phyloP scores from a whole-genome alignment of 2,888 invertebrate species.

The Caenorhabditis sp. region DNA sequence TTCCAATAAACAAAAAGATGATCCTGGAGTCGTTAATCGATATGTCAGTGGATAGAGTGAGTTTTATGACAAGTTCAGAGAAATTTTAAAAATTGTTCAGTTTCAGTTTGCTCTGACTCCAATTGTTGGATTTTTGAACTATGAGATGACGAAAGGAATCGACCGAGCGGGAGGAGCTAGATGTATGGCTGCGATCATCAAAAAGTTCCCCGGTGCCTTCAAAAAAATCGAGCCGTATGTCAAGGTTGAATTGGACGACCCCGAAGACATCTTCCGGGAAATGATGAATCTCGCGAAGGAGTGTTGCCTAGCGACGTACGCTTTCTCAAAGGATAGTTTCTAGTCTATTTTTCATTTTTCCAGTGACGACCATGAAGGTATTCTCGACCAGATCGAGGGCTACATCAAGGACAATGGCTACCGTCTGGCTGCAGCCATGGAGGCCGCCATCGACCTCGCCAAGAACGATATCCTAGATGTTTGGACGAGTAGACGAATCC shows the following conservation, averaged over 20 bases:
- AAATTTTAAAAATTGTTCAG: not conserved
- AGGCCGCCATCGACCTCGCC: constrained; percentile 4
- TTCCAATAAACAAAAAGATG: constrained; percentile 9
- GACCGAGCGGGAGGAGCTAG: not conserved
- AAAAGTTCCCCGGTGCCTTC: constrained; percentile 28
- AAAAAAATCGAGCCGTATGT: not conserved
- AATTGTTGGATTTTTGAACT: constrained; percentile 22
- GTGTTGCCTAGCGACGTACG: constrained; percentile 54
- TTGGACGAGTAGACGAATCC: not conserved
- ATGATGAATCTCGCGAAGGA: constrained; percentile 24
- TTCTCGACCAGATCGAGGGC: constrained; percentile 15
- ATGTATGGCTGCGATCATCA: constrained; percentile 3
- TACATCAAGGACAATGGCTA: constrained; percentile 24
- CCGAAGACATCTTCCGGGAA: constrained; percentile 15
- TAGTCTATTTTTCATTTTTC: constrained; percentile 10
- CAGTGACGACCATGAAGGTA: constrained; percentile 38
- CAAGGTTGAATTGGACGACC: not conserved
- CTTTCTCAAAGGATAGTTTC: too few species aligned
- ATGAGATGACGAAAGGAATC: not conserved
- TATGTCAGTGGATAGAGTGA: constrained; percentile 31
- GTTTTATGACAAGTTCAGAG: not conserved
- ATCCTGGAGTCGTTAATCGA: constrained; percentile 21
- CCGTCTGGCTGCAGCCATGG: constrained; percentile 13
- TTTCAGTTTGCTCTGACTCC: constrained; percentile 24
- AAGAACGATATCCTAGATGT: constrained; percentile 10